A percentile compares a stretch with the other conserved stretches of the same genome.
Conservation (phyloP, 2,797 vertebrate species). For the Geotrypetes seraphini region DNA sequence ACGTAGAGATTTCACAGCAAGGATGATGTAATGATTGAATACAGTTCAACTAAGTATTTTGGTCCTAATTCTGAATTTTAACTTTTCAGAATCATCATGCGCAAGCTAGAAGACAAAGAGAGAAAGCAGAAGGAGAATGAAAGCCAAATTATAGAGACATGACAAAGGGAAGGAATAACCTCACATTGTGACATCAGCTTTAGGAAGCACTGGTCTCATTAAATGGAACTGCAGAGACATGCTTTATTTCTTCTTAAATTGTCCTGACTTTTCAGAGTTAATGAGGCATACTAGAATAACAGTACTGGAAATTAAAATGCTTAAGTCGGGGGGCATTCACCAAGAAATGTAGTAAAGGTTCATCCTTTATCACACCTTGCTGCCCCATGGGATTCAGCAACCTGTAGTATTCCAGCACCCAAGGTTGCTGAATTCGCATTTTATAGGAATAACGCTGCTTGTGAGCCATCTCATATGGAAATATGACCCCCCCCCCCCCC, state of each 20-base stretch:
- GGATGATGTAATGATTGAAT: slow-evolving; percentile 47
- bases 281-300: slow-evolving; percentile 10
- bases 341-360: no score
- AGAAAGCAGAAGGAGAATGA: not conserved
- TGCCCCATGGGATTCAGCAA: no score
- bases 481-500: no score
- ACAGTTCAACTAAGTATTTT: slow-evolving; percentile 36
- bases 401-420: no score
- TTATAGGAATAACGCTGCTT: no score
- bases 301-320: no score
- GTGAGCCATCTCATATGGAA: no score
- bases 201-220: not conserved
- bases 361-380: no score
- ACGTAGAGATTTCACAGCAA: slow-evolving; percentile 25
- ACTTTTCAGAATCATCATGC: slow-evolving; percentile 23
- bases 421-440: no score
- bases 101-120: slow-evolving; percentile 23
- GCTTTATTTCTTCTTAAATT: slow-evolving; percentile 4
- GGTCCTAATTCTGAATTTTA: slow-evolving; percentile 41
- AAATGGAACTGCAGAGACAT: not conserved
- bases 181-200: slow-evolving; percentile 5
- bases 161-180: slow-evolving; percentile 10
- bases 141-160: slow-evolving; percentile 8
- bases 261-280: slow-evolving; percentile 4
- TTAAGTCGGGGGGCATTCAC: no score